Evolutionary conservation across 2,113 vertebrate species (phyloP), one percentile per base, ranked within the genome.

Genomic region (Lipophrys pholis): DNA sequence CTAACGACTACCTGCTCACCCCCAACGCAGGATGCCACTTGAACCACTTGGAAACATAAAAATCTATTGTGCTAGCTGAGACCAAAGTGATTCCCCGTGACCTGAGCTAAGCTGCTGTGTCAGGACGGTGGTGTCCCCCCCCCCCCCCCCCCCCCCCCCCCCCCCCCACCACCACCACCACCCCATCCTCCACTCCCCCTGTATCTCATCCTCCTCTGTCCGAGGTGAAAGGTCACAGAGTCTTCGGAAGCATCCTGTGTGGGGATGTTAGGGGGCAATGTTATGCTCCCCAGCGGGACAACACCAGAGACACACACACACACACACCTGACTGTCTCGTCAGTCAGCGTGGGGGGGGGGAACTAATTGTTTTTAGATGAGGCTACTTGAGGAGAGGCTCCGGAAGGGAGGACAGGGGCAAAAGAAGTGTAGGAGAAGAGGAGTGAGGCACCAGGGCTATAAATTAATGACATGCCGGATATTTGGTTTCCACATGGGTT

Each of bases 341-440:
- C 54, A 10, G 52, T 62, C 70, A 60, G 78, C 69, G 74, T 50
- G 67, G 88, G 88, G 87, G 88, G 88, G 87, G 21, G 21, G 84
- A 88, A 90, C 89, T 92, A 92, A 92, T 92, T 92, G 91, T 92
- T 92, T 92, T 87, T 89, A 90, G 88, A 92, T 84, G 80, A 90
- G 85, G 82, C 80, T 75, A 90, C 88, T 76, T 89, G 87, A 91
- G 84, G 84, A 88, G 88, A 81, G 58, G 78, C 82, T 81, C 89
- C 89, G 88, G 88, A 91, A 92, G 85, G 87, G 89, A 92, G 86
- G 80, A 87, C 57, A 12, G 72, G 56, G 77, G 86, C 73, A 65
- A 54, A 89, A 30, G 65, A 67, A 86, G 50, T 4, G 68, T 59
- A 51, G 76, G 76, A 90, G 69, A 80, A 63, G 67, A 84, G 67